Conservation (phyloP, 2,113 vertebrate species). For the Hyla sarda region DNA sequence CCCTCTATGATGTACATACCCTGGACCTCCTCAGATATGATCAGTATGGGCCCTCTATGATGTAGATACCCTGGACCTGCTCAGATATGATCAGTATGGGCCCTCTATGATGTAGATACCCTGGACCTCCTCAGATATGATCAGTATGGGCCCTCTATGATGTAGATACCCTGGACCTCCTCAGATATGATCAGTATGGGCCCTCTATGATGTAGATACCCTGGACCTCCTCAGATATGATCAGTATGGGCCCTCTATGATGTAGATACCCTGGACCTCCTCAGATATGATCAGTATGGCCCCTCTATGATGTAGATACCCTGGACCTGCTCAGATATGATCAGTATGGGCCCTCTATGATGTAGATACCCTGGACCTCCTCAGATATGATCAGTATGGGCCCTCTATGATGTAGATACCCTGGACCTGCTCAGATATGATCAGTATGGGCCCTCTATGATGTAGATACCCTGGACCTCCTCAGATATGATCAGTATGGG, state of each 20-base stretch:
- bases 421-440: too few species aligned
- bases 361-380: too few species aligned
- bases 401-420: not conserved
- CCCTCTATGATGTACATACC: not conserved
- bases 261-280: too few species aligned
- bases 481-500: not conserved
- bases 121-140: too few species aligned
- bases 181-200: not conserved
- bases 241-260: not conserved
- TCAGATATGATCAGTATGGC: not conserved
- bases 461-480: too few species aligned
- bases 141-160: not conserved
- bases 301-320: not conserved
- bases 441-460: not conserved
- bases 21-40: too few species aligned
- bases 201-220: not conserved
- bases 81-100: not conserved
- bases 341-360: not conserved
- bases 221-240: too few species aligned
- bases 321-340: too few species aligned
- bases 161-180: too few species aligned
- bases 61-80: too few species aligned
- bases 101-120: not conserved
- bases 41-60: not conserved
- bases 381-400: not conserved